These are phyloP conservation scores for Muscicapa striata DNA, from an alignment of 2,797 vertebrate genomes.

Conservation along the genomic window DNA sequence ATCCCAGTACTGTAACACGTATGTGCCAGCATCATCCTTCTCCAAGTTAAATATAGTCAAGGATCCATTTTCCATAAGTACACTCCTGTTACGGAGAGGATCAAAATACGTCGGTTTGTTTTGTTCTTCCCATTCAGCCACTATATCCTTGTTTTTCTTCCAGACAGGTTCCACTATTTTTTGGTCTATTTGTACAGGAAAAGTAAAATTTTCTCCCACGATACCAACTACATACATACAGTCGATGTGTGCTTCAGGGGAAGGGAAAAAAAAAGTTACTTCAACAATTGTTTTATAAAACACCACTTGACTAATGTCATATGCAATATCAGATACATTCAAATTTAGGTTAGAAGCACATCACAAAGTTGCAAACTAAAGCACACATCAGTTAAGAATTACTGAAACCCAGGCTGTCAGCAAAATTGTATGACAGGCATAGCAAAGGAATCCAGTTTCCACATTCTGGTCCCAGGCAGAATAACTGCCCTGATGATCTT, in stretches of 20 bases:
- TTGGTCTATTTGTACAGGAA: not conserved
- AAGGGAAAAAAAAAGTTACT: not conserved
- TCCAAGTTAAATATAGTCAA: slow-evolving; percentile 21
- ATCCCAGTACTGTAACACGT: not conserved
- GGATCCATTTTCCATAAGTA: not conserved
- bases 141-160: not conserved
- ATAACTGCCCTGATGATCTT: not conserved
- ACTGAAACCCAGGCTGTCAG: not conserved
- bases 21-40: not conserved
- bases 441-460: not conserved
- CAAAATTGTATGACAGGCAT: not conserved
- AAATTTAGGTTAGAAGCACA: not conserved
- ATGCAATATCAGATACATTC: not conserved
- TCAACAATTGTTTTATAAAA: not conserved
- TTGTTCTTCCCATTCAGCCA: not conserved
- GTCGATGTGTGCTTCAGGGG: not conserved
- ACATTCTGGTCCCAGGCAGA: not conserved
- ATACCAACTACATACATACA: not conserved
- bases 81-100: rapidly evolving
- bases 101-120: rapidly evolving
- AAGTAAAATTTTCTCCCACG: slow-evolving; percentile 14
- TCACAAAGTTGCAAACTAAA: not conserved
- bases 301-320: not conserved
- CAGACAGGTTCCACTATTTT: not conserved
- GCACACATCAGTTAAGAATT: not conserved